Conservation (phyloP, 2,888 invertebrate species). For the Idaea biselata region DNA sequence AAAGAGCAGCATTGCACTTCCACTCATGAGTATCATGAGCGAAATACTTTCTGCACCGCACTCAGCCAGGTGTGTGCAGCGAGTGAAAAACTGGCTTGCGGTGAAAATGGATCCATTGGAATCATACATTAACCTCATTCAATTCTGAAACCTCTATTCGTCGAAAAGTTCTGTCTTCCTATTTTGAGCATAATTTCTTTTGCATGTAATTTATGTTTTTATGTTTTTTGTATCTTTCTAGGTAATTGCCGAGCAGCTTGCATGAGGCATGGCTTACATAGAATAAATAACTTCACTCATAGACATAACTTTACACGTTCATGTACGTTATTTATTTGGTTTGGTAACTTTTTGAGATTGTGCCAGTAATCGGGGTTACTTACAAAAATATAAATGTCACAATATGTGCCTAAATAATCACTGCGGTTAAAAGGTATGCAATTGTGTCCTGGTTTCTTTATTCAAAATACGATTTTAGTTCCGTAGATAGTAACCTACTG, state of each 20-base stretch:
- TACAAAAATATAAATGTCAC: background rate
- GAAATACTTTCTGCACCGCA: no score
- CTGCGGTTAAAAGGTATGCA: no score
- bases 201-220: conserved; percentile 51
- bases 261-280: conserved; percentile 71
- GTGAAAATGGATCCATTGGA: background rate
- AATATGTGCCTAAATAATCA: no score
- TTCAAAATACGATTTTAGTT: no score
- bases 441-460: no score
- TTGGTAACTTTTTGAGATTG: background rate
- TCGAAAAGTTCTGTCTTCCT: conserved; percentile 18
- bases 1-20: no score
- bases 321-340: conserved; percentile 58
- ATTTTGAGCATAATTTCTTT: conserved; percentile 28
- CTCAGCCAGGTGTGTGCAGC: no score
- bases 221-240: conserved; percentile 53
- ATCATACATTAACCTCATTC: conserved; percentile 22
- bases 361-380: conserved; percentile 15
- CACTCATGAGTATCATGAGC: no score
- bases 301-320: conserved; percentile 59
- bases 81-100: background rate
- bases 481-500: no score
- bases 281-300: conserved; percentile 59
- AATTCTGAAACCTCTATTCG: conserved; percentile 19
- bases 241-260: conserved; percentile 65